These are phyloP conservation scores for Drosophila kurseongensis DNA, from an alignment of 1,140 invertebrate species.

Conservation along the genomic window DNA sequence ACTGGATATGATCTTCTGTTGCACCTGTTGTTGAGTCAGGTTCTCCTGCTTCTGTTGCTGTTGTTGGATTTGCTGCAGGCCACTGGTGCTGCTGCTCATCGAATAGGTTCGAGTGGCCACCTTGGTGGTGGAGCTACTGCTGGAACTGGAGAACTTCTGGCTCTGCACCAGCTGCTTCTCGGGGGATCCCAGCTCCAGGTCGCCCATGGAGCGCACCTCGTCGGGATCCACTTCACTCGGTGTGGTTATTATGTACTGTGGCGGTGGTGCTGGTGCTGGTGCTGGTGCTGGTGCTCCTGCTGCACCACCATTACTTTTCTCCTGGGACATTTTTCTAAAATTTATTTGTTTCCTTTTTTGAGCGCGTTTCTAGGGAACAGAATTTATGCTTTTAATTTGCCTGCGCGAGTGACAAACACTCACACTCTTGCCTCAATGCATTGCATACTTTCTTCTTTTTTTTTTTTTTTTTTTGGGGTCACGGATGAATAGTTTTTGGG, in stretches of 20 bases:
- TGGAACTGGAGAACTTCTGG: slow-evolving; percentile 43
- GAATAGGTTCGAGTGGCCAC: slow-evolving; percentile 75
- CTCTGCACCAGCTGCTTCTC: slow-evolving; percentile 23
- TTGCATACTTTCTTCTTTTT: slow-evolving; percentile 24
- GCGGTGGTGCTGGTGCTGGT: slow-evolving; percentile 50
- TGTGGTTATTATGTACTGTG: slow-evolving; percentile 83
- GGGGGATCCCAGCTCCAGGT: slow-evolving; percentile 54
- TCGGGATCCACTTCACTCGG: slow-evolving; percentile 81
- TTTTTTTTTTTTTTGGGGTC: background rate
- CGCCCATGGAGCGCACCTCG: slow-evolving; percentile 69
- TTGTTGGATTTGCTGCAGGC: slow-evolving; percentile 23
- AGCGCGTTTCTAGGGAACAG: slow-evolving; percentile 30
- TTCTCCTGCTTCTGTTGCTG: slow-evolving; percentile 25
- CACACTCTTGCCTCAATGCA: slow-evolving; percentile 30
- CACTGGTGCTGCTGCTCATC: slow-evolving; percentile 63
- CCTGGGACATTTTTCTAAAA: slow-evolving; percentile 31
- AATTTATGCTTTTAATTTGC: slow-evolving; percentile 44
- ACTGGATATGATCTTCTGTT: slow-evolving; percentile 73
- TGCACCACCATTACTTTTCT: slow-evolving; percentile 35
- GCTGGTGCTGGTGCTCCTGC: slow-evolving; percentile 2
- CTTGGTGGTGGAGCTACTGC: slow-evolving; percentile 53
- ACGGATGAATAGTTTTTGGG: background rate
- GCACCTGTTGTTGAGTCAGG: slow-evolving; percentile 12
- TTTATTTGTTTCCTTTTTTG: background rate
- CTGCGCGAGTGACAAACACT: slow-evolving; percentile 2